These are phyloP conservation scores for Limnephilus marmoratus DNA, from an alignment of 2,888 invertebrate genomes.

Conservation along the genomic window DNA sequence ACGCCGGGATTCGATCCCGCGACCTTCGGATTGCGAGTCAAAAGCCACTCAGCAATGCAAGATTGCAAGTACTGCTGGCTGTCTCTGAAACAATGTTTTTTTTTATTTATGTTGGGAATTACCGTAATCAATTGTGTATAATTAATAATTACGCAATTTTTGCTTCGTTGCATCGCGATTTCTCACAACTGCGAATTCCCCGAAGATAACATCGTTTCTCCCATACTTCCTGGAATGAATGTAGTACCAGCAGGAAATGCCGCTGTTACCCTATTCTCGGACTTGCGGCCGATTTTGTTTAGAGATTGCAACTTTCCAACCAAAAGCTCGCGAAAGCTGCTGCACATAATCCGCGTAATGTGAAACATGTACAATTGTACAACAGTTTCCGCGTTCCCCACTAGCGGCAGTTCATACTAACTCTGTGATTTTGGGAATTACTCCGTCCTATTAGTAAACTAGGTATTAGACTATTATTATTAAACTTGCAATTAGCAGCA, in stretches of 20 bases:
- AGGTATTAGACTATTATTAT: no score
- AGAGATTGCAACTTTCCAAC: slow-evolving; percentile 2
- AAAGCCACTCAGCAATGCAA: no score
- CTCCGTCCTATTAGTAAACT: not conserved
- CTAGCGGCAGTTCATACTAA: not conserved
- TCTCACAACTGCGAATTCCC: not conserved
- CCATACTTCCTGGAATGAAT: slow-evolving; percentile 2
- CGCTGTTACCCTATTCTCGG: not conserved
- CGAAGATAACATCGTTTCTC: not conserved
- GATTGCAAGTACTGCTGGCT: no score
- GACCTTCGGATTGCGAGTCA: no score
- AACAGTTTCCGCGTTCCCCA: not conserved
- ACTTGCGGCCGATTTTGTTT: not conserved
- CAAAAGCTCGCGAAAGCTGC: not conserved
- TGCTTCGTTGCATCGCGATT: not conserved
- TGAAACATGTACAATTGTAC: not conserved
- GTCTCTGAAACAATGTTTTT: no score
- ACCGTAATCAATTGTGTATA: not conserved
- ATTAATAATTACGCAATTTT: not conserved
- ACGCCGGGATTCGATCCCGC: no score
- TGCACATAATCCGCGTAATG: not conserved
- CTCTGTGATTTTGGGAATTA: not conserved
- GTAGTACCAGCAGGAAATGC: not conserved
- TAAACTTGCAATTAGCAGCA: no score
- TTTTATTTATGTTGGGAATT: not conserved